phyloP scores from a whole-genome alignment of 2,113 vertebrate genomes.

The Ceyx melanurus region DNA sequence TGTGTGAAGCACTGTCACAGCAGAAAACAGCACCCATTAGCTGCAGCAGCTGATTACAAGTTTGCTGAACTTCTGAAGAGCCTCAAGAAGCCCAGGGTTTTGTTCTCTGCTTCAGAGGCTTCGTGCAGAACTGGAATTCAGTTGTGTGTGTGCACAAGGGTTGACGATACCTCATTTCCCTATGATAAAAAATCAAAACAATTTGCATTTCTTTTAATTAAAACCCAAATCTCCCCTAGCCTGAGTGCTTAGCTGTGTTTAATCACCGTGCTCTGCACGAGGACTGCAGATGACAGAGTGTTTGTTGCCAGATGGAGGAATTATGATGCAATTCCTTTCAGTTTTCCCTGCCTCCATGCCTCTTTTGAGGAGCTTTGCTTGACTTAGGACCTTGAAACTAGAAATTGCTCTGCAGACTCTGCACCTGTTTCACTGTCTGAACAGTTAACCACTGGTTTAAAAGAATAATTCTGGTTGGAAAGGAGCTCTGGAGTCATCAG shows the following conservation, averaged over 20 bases:
- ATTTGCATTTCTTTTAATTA: constrained; percentile 35
- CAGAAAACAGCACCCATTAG: background rate
- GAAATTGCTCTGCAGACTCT: background rate
- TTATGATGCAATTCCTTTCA: background rate
- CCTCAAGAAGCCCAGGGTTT: background rate
- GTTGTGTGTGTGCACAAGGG: background rate
- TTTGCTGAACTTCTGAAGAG: constrained; percentile 7
- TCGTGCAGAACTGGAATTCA: background rate
- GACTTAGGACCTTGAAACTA: background rate
- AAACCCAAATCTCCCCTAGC: constrained; percentile 27
- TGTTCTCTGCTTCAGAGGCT: constrained; percentile 31
- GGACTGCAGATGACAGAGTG: constrained; percentile 10
- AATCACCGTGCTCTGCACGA: background rate
- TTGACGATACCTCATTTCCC: background rate
- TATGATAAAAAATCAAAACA: background rate
- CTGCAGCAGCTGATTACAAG: background rate
- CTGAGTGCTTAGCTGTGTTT: constrained; percentile 8
- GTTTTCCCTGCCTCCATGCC: background rate
- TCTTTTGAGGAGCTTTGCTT: constrained; percentile 1
- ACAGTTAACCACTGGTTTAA: no score
- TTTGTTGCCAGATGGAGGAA: constrained; percentile 27
- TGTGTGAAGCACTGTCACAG: background rate
- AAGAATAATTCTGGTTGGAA: no score
- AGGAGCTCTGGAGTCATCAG: no score
- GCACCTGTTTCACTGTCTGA: no score